Percentiles rank a stretch among this genome's conserved stretches.
Evolutionary conservation across 2,797 vertebrate species (phyloP).

Genomic region (Danio choprae): DNA sequence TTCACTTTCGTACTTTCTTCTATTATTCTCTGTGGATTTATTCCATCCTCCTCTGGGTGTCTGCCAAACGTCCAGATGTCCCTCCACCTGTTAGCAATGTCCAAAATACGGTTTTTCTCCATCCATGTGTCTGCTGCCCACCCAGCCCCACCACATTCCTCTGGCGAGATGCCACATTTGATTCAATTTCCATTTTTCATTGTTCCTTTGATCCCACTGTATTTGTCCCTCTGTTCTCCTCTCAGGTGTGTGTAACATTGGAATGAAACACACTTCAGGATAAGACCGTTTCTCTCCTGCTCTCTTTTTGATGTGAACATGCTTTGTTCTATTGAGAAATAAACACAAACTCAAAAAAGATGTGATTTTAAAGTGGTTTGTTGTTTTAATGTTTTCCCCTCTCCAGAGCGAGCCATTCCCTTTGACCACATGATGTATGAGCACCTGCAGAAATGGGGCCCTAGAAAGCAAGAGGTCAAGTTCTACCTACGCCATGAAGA

Average conservation of each 20-base stretch:
- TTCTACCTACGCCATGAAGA: constrained; percentile 98
- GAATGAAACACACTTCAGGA: background rate
- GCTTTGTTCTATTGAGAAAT: too few relatives aligned
- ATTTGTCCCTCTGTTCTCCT: constrained; percentile 21
- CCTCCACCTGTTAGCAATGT: constrained; percentile 37
- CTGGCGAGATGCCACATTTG: constrained; percentile 37
- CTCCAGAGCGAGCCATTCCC: constrained; percentile 91
- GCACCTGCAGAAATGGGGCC: constrained; percentile 98
- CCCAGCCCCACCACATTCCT: constrained; percentile 31
- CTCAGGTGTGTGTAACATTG: constrained; percentile 15
- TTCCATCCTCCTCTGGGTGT: constrained; percentile 22
- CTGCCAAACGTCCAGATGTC: constrained; percentile 49
- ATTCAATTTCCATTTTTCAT: constrained; percentile 25
- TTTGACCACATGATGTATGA: constrained; percentile 99
- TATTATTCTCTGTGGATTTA: constrained; percentile 4
- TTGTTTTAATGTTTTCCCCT: constrained; percentile 2
- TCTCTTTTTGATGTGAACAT: background rate
- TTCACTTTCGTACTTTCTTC: background rate
- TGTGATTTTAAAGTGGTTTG: background rate
- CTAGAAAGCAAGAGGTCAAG: constrained; percentile 95
- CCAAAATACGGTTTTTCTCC: constrained; percentile 17
- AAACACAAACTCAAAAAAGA: too few relatives aligned
- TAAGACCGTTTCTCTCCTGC: background rate
- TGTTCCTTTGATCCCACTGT: constrained; percentile 34
- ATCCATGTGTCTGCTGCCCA: background rate